Conservation (phyloP, 2,113 vertebrate species). For the Dipodomys ordii region DNA sequence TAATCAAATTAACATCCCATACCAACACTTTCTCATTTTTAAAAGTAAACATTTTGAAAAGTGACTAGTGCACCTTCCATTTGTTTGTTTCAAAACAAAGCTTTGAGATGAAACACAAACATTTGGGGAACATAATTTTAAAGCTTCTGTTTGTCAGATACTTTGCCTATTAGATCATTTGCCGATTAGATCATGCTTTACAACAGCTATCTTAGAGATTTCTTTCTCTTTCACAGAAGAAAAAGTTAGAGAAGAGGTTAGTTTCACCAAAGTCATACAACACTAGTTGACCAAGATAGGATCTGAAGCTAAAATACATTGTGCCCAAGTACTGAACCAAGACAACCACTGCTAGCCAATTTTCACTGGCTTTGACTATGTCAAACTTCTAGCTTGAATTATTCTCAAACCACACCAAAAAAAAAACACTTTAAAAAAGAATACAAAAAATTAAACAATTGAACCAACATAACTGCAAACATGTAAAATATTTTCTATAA, state of each 20-base stretch:
- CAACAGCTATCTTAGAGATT: neutral
- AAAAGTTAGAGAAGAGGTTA: neutral
- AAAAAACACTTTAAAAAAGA: neutral
- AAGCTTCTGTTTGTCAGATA: neutral
- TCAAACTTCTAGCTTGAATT: neutral
- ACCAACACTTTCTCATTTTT: slow-evolving; percentile 38
- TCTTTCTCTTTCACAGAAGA: neutral
- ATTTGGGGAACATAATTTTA: slow-evolving; percentile 28
- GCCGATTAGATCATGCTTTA: neutral
- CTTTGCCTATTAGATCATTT: neutral
- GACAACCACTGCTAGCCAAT: neutral
- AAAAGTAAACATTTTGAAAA: slow-evolving; percentile 57
- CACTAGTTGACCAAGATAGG: neutral
- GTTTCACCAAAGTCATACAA: neutral
- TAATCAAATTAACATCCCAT: slow-evolving; percentile 36
- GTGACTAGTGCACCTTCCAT: neutral
- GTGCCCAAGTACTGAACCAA: neutral
- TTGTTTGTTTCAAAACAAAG: slow-evolving; percentile 2
- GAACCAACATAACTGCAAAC: neutral
- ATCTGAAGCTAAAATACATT: neutral
- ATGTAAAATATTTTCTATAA: neutral
- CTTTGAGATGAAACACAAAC: neutral
- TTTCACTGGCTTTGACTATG: neutral
- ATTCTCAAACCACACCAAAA: neutral
- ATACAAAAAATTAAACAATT: slow-evolving; percentile 13